Evolutionary conservation across 1,140 invertebrate genomes (phyloP).

Genomic region (Eupeodes corollae): DNA sequence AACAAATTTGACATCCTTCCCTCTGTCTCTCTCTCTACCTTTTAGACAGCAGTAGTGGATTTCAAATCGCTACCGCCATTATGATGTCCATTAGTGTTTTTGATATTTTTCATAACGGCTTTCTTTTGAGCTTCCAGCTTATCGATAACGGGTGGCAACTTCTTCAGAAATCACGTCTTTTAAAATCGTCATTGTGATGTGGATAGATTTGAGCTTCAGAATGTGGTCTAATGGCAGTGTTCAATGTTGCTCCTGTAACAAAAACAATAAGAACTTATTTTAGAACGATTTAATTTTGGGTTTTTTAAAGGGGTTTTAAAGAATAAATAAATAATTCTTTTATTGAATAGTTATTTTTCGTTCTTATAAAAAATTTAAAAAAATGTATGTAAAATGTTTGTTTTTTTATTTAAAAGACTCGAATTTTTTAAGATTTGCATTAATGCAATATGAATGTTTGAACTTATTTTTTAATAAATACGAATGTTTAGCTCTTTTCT

Average conservation of each 20-base stretch:
- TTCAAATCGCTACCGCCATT: slow-evolving; percentile 22
- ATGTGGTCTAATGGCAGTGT: slow-evolving; percentile 35
- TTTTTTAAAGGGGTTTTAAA: no score
- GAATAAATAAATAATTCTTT: no score
- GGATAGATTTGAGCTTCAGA: slow-evolving; percentile 37
- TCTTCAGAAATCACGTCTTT: slow-evolving; percentile 29
- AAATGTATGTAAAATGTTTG: no score
- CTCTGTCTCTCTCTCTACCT: no score
- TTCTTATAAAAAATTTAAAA: no score
- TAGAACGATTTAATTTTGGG: slow-evolving; percentile 5
- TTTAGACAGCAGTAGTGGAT: slow-evolving; percentile 33
- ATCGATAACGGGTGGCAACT: slow-evolving; percentile 31
- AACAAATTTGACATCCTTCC: no score
- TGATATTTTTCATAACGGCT: slow-evolving; percentile 25
- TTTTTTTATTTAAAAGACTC: no score
- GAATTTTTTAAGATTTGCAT: no score
- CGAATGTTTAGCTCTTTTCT: slow-evolving; percentile 33
- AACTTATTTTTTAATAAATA: no score
- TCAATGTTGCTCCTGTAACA: slow-evolving; percentile 36
- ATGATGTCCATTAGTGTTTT: neutral
- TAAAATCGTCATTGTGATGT: slow-evolving; percentile 27
- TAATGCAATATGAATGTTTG: neutral
- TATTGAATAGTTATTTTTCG: no score
- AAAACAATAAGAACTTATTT: slow-evolving; percentile 38
- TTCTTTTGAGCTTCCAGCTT: slow-evolving; percentile 34